Conservation (phyloP, 2,888 invertebrate species). For the Andrena minutula region DNA sequence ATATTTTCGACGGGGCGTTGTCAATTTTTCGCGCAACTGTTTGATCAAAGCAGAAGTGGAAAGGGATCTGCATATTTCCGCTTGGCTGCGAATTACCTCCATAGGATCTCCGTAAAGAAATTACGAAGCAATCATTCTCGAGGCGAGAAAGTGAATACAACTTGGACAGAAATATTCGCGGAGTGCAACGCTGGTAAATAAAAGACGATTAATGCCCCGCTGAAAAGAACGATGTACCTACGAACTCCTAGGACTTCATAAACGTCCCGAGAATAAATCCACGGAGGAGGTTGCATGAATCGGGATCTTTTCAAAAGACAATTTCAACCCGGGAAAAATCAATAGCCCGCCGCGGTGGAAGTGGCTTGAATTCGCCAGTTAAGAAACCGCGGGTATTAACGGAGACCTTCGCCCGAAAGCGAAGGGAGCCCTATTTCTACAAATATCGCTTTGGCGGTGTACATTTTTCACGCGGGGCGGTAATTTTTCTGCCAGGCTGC, state of each 20-base stretch:
- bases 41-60: too few species aligned
- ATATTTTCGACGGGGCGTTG: constrained; percentile 9
- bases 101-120: too few species aligned
- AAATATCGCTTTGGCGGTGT: background rate
- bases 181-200: too few species aligned
- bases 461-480: constrained; percentile 5
- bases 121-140: too few species aligned
- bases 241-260: background rate
- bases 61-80: background rate
- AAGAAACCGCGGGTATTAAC: constrained; percentile 23
- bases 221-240: too few species aligned
- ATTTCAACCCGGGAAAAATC: constrained; percentile 13
- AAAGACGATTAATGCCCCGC: too few species aligned
- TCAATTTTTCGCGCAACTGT: background rate
- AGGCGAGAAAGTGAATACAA: too few species aligned
- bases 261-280: background rate
- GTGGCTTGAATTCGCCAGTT: background rate
- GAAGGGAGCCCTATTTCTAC: constrained; percentile 11
- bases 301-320: constrained; percentile 2
- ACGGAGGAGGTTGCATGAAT: background rate
- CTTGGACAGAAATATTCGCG: too few species aligned
- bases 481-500: constrained; percentile 21
- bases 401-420: background rate
- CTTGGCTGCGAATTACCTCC: too few species aligned
- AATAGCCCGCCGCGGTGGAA: background rate